Conservation (phyloP, 2,113 vertebrate species). For the Sterrhoptilus dennistouni region DNA sequence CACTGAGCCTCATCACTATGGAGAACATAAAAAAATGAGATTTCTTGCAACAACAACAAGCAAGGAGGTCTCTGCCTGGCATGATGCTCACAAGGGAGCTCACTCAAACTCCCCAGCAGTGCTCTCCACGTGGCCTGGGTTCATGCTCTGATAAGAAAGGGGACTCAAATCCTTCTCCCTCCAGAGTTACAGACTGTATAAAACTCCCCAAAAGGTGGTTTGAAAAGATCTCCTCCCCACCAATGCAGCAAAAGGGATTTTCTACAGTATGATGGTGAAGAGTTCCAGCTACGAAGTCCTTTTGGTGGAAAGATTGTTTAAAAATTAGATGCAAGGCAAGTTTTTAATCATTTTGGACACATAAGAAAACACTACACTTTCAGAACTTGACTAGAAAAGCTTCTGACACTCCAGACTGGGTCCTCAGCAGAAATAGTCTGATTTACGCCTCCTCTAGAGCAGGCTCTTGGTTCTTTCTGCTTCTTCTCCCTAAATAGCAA, state of each 20-base stretch:
- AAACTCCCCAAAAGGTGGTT: background rate
- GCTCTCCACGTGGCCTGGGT: fast-evolving
- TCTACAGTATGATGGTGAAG: background rate
- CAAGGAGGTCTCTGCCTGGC: background rate
- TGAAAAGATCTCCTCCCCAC: background rate
- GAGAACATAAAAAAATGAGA: background rate
- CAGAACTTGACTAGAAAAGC: constrained; percentile 57
- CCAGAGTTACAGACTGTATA: background rate
- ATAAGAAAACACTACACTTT: constrained; percentile 47
- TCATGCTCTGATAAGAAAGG: background rate
- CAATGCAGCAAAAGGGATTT: background rate
- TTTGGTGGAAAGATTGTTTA: background rate
- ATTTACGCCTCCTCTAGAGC: constrained; percentile 17
- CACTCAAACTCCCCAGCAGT: background rate
- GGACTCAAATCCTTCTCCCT: background rate
- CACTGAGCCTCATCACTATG: background rate
- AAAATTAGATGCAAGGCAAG: background rate
- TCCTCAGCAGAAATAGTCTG: constrained; percentile 27
- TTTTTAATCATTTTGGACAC: constrained; percentile 2
- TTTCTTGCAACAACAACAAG: background rate
- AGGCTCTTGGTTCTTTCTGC: constrained; percentile 22
- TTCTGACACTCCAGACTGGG: constrained; percentile 35
- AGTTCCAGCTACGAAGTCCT: background rate
- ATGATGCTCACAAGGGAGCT: background rate
- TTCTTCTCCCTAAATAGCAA: constrained; percentile 67